Evolutionary conservation across 2,797 vertebrate genomes (phyloP).

Genomic region (Leptatherina wallacei): DNA sequence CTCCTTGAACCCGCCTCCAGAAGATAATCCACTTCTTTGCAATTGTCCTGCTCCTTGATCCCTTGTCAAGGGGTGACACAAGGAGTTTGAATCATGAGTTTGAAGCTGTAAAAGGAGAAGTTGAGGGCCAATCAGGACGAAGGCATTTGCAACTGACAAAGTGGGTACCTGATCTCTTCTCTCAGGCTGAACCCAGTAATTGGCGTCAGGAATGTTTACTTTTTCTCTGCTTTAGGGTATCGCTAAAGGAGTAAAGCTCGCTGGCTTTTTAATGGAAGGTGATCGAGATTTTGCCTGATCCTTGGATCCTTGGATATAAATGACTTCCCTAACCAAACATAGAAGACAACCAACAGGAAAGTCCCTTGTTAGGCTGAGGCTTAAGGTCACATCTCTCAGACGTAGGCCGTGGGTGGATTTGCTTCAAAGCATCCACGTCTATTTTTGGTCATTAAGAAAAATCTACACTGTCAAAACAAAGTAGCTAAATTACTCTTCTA

Average conservation of each 20-base stretch:
- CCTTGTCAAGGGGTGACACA: constrained; percentile 73
- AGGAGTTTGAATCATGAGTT: constrained; percentile 69
- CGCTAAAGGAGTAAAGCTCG: constrained; percentile 44
- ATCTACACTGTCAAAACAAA: constrained; percentile 23
- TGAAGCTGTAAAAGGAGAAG: constrained; percentile 59
- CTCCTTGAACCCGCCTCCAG: constrained; percentile 54
- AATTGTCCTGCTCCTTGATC: constrained; percentile 70
- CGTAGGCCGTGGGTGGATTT: constrained; percentile 58
- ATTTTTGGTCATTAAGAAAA: constrained; percentile 68
- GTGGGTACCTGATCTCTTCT: constrained; percentile 76
- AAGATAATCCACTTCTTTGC: constrained; percentile 73
- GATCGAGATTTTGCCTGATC: constrained; percentile 63
- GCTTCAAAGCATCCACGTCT: constrained; percentile 59
- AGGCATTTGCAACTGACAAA: constrained; percentile 66
- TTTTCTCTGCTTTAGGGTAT: constrained; percentile 61
- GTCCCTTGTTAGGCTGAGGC: constrained; percentile 58
- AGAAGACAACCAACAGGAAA: constrained; percentile 66
- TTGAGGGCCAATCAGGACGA: constrained; percentile 58
- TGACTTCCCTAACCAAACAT: constrained; percentile 67
- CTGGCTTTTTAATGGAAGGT: constrained; percentile 33
- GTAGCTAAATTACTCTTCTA: constrained; percentile 7
- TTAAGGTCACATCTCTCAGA: constrained; percentile 51
- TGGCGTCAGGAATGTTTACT: constrained; percentile 69
- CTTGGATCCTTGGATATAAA: constrained; percentile 56
- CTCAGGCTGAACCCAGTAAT: constrained; percentile 69